phyloP scores from a whole-genome alignment of 1,140 invertebrate genomes.

The Gonioctena quinquepunctata region DNA sequence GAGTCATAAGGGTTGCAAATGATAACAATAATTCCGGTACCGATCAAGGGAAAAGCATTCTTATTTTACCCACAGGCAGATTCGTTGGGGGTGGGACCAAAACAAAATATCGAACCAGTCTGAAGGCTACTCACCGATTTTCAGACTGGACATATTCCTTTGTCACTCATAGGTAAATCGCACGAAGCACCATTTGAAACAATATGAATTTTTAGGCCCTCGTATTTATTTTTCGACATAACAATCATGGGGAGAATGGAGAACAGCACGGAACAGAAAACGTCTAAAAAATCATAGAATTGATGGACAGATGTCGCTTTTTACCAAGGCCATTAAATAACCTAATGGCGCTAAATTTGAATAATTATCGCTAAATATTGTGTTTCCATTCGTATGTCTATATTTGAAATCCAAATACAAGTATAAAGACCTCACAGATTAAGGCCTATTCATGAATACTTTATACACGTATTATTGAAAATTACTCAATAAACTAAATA shows the following conservation, averaged over 20 bases:
- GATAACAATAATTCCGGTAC: conserved; percentile 1
- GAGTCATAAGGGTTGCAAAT: neutral
- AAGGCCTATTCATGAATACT: no score
- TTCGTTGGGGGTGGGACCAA: conserved; percentile 47
- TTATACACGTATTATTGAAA: no score
- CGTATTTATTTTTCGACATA: conserved; percentile 14
- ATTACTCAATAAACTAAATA: no score
- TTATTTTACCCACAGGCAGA: conserved; percentile 30
- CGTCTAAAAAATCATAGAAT: neutral
- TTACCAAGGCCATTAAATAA: neutral
- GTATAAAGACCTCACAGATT: no score
- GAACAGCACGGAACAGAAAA: neutral
- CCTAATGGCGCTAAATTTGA: neutral
- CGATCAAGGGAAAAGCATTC: conserved; percentile 8
- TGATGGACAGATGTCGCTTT: conserved; percentile 14
- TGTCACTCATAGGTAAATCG: conserved; percentile 44
- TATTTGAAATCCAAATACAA: no score
- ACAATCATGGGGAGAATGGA: conserved; percentile 11
- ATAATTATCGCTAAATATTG: no score
- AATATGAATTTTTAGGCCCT: neutral
- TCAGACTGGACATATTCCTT: conserved; percentile 68
- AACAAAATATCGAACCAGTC: conserved; percentile 24
- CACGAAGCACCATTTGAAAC: conserved; percentile 15
- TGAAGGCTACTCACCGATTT: conserved; percentile 61
- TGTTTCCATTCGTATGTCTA: no score